Percentiles rank a stretch among this genome's conserved stretches.
Evolutionary conservation across 2,113 vertebrate species (phyloP).

Genomic region (Barnardius zonarius): DNA sequence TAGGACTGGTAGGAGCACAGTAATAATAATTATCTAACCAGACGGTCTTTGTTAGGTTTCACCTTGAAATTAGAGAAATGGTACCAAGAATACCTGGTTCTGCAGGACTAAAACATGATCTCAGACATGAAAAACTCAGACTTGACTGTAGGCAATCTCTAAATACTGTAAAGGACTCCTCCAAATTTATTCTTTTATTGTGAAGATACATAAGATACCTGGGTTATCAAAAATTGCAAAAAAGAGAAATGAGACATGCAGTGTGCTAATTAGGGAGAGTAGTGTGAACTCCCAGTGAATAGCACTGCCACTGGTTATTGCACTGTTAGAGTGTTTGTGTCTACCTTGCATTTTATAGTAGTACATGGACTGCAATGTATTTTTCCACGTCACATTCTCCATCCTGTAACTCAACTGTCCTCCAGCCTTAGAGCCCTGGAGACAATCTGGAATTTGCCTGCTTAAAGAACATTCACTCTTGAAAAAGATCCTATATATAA

Average conservation of each 20-base stretch:
- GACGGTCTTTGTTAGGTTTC: background rate
- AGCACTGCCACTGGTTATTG: background rate
- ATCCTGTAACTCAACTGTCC: background rate
- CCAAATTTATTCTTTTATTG: background rate
- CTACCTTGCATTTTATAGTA: background rate
- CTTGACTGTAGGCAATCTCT: background rate
- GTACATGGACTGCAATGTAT: background rate
- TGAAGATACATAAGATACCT: background rate
- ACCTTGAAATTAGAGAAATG: background rate
- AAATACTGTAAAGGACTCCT: background rate
- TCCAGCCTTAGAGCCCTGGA: background rate
- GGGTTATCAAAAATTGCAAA: rapidly evolving
- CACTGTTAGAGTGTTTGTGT: background rate
- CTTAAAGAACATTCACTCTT: background rate
- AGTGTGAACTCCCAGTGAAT: background rate
- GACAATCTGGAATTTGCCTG: background rate
- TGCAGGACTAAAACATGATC: background rate
- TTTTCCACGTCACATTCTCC: background rate
- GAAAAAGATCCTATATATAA: background rate
- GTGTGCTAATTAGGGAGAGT: background rate
- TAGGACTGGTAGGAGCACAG: background rate
- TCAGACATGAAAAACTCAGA: background rate
- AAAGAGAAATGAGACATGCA: background rate
- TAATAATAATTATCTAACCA: background rate
- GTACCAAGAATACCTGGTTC: background rate